Evolutionary conservation across 1,140 invertebrate species (phyloP), one percentile per base, ranked within the genome.

Genomic region (Heliothis subflexa): DNA sequence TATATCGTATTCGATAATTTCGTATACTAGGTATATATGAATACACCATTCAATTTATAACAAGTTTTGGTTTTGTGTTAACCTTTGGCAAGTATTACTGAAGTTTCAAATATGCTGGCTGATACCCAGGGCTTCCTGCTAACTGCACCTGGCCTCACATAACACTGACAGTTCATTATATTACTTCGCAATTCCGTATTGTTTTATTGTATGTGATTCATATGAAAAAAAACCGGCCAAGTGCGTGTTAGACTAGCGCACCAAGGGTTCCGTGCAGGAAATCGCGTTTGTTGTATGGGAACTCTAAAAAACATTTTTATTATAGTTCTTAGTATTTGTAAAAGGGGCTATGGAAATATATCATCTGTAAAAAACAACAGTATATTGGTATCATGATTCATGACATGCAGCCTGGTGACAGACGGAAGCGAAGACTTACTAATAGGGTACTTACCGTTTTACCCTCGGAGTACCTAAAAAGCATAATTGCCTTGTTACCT

Each of bases 81-180:
- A 94, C 92, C 92, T 94, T 93, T 94, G 92, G 92, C 92, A 94
- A 86, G 74, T 82, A 84, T 83, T 74, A 85, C 50, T 76, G 76
- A 76, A 82, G 78, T 80, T 82, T 83, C 54, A 83, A 89, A 91
- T 90, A 84, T 88, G 68, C 88, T 93, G 91, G 90, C 92, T 72
- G 13, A 59, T 71, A 71, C 88, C 92, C 91, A 94, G 88, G 87
- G 85, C 87, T 92, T 92, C 89, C 89, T 91, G 78, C 78, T 84
- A 82, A 78, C 78, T 86, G 84, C 85, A 89, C 80, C 82, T 89
- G 86, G 77, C 87, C 85, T 89, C 59, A 71, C n/a, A 68, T 64
- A 73, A 79, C 61, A 78, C 62, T 54, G 40, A 49, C 62, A 59
- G 10, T 47, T 62, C 14, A 52, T 21, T 52, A 52, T 76, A 66